Evolutionary conservation across 2,797 vertebrate genomes (phyloP).

Genomic region (Halcyon badia): DNA sequence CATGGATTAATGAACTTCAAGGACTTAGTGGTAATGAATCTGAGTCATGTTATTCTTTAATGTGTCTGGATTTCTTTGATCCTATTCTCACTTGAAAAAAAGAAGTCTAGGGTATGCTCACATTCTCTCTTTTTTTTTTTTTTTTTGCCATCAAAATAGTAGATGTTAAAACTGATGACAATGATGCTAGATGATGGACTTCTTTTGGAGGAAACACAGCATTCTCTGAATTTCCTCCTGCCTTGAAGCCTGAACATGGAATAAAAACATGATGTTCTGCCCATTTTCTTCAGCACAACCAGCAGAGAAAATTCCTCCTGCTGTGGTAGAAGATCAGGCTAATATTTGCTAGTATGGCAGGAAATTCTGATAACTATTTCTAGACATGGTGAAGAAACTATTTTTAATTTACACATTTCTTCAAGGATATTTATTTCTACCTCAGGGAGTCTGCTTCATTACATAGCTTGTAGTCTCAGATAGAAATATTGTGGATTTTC

Average conservation of each 20-base stretch:
- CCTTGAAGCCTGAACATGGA: background rate
- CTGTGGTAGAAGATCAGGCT: background rate
- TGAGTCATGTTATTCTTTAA: background rate
- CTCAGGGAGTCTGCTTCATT: background rate
- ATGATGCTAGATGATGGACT: background rate
- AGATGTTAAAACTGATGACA: background rate
- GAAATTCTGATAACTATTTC: background rate
- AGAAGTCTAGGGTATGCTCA: background rate
- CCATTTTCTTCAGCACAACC: background rate
- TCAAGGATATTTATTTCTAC: background rate
- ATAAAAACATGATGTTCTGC: background rate
- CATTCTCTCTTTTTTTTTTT: background rate
- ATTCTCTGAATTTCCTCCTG: background rate
- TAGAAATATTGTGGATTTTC: background rate
- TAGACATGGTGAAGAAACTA: background rate
- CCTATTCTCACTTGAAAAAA: background rate
- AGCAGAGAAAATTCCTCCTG: background rate
- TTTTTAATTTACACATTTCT: background rate
- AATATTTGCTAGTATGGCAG: background rate
- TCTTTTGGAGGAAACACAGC: background rate
- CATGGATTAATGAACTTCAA: background rate
- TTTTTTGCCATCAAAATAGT: background rate
- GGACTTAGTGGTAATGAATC: background rate
- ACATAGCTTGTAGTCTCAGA: rapidly evolving
- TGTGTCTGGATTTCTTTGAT: background rate